Base-by-base conservation (phyloP, 2,797 vertebrate genomes). In the Ctenochaetus hawaiiensis region DNA sequence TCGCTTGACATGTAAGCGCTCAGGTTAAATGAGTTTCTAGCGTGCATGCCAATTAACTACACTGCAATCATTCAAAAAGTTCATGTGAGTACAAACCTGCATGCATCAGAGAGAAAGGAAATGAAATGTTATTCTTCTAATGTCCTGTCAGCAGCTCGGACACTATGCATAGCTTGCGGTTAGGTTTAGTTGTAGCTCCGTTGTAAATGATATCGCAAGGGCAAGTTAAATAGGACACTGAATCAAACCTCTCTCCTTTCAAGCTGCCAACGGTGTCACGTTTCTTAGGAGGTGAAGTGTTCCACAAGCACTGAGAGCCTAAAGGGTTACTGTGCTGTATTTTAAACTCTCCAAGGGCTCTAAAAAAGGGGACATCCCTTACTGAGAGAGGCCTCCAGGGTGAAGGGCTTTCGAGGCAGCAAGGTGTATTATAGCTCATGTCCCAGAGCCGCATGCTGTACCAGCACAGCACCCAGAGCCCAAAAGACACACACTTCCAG, bases 211-310 rank as follows among this genome's bases (percentile, higher is more conserved):
- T 78, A 88, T 39, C 16, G 39, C 70, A 75, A 86, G 75, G 75
- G 22, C 54, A 59, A 82, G 64, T 84, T 79, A 82, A 85, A 83
- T 75, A 86, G 85, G 87, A 85, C 72, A 79, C 87, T 62, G 73
- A 87, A 85, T 81, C 77, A 90, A 89, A 88, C 80, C 72, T 83
- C 89, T 90, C 82, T 76, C 43, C 59, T 92, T 90, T 85, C 88
- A 91, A 61, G 71, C 70, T 57, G 76, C 72, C 63, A 49, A 67
- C 20, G 1, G 87, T 85, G 60, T 92, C 89, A 72, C 22, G 14
- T 93, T 89, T 53, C 88, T 61, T 23, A 12, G 41, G 52, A 80
- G 77, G 64, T 72, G 49, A 76, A 56, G 52, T 75, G 72, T 65
- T 71, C 69, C 77, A 59, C 56, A 60, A 65, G 45, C 58, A 2